These are phyloP conservation scores for Coleophora deauratella DNA, from an alignment of 2,888 invertebrate genomes.

Conservation along the genomic window DNA sequence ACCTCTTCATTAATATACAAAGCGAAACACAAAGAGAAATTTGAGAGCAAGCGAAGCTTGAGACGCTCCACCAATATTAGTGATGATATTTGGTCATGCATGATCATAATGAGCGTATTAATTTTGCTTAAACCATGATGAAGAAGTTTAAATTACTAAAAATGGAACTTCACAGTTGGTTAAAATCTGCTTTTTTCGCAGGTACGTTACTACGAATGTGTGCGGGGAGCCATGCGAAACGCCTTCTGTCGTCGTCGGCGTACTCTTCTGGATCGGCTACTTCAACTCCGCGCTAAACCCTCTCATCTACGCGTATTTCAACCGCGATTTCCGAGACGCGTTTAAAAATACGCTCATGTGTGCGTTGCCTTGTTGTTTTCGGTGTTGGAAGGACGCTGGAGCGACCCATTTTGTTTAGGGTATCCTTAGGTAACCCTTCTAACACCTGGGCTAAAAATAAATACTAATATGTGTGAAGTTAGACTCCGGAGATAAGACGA, in stretches of 20 bases:
- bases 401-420: slow-evolving; percentile 71
- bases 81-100: too few species aligned
- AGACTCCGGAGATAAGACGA: background rate
- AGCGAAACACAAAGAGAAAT: too few species aligned
- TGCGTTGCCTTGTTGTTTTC: slow-evolving; percentile 87
- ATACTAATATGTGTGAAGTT: too few species aligned
- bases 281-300: slow-evolving; percentile 97
- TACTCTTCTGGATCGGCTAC: slow-evolving; percentile 98
- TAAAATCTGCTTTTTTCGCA: slow-evolving; percentile 38
- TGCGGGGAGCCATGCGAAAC: slow-evolving; percentile 89
- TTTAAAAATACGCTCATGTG: slow-evolving; percentile 93
- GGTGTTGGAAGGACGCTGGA: slow-evolving; percentile 80
- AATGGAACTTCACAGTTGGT: too few species aligned
- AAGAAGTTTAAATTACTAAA: too few species aligned
- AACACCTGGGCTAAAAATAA: too few species aligned
- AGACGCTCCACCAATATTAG: too few species aligned
- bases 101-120: too few species aligned
- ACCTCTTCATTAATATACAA: too few species aligned
- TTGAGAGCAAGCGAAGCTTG: too few species aligned
- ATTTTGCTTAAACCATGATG: too few species aligned
- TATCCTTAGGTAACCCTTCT: background rate
- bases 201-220: slow-evolving; percentile 89
- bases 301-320: slow-evolving; percentile 96
- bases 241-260: slow-evolving; percentile 89
- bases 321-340: slow-evolving; percentile 96